Evolutionary conservation across 2,888 invertebrate genomes (phyloP), one percentile per base, ranked within the genome.

Genomic region (Eilema sororculum): DNA sequence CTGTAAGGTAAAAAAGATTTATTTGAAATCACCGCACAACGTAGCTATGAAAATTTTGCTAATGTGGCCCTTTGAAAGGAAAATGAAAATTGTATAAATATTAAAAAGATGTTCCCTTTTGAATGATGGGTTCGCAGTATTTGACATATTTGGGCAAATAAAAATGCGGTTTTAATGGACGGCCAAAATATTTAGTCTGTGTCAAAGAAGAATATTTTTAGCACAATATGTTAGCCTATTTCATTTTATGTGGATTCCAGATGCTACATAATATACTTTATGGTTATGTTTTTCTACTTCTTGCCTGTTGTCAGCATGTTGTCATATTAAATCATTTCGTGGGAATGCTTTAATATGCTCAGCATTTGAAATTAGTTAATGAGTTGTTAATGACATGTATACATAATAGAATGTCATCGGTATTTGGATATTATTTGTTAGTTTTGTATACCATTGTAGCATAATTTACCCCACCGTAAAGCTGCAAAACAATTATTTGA

Each of bases 1-100:
- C 61, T 61, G 52, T 25, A 64, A 71, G 20, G 41, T 2, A 60
- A 58, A 75, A 71, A 60, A 66, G 66, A 60, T 71, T 71, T 66
- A 46, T n/a, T 52, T n/a, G n/a, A 64, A 68, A 63, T 37, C n/a
- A 41, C 30, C 16, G 10, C 22, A 61, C 13, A 30, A 61, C 22
- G 22, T 61, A 41, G 46, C 60, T 67, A 61, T 61, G 16, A 33
- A 67, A 52, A 61, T 30, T 41, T 60, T 25, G 58, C 24, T 41
- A 67, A 61, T 61, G 57, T 56, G 16, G 5, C 33, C 57, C 57
- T 58, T 58, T 65, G 58, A 65, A 57, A 37, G 33, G n/a, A 66
- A 59, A 60, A 67, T 67, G 25, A 60, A 60, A 61, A 61, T 61
- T 22, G 52, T 52, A 41, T 67, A 67, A 60, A 67, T 67, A 67